Percentiles rank a stretch among this genome's conserved stretches.
These are phyloP conservation scores for Accipiter virgatus DNA, from an alignment of 2,113 vertebrate genomes.

Conservation along the genomic window DNA sequence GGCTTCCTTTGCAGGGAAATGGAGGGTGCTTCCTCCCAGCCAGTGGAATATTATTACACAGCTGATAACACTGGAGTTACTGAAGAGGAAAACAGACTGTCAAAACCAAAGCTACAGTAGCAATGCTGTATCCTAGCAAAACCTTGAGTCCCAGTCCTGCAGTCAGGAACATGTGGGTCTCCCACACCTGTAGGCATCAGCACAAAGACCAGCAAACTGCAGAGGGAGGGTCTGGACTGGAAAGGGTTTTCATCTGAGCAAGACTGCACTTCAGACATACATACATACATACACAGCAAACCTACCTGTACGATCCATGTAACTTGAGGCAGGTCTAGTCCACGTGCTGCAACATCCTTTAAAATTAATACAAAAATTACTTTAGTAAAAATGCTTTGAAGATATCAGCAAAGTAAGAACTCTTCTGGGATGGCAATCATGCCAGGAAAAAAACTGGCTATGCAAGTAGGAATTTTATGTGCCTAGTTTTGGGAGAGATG, in stretches of 20 bases:
- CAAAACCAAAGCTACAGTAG: background rate
- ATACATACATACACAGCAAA: background rate
- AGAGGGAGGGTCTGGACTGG: constrained; percentile 18
- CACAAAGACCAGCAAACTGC: background rate
- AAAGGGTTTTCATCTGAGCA: background rate
- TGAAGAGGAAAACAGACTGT: background rate
- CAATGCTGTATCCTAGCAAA: background rate
- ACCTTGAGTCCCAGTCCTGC: background rate
- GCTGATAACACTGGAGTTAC: background rate
- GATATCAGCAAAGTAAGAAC: background rate
- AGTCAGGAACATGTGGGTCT: background rate
- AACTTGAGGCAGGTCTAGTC: constrained; percentile 90
- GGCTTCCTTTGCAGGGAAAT: background rate
- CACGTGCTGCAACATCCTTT: constrained; percentile 94
- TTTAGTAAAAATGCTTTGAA: background rate
- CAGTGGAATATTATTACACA: background rate
- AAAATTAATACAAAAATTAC: constrained; percentile 13
- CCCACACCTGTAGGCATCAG: background rate
- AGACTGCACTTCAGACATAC: background rate
- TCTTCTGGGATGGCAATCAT: background rate
- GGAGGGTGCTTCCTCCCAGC: background rate
- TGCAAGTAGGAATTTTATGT: background rate
- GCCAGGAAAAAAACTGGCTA: background rate
- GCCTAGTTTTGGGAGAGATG: background rate
- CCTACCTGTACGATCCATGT: constrained; percentile 95